Conservation (phyloP, 2,888 invertebrate genomes). For the Acronicta leporina region DNA sequence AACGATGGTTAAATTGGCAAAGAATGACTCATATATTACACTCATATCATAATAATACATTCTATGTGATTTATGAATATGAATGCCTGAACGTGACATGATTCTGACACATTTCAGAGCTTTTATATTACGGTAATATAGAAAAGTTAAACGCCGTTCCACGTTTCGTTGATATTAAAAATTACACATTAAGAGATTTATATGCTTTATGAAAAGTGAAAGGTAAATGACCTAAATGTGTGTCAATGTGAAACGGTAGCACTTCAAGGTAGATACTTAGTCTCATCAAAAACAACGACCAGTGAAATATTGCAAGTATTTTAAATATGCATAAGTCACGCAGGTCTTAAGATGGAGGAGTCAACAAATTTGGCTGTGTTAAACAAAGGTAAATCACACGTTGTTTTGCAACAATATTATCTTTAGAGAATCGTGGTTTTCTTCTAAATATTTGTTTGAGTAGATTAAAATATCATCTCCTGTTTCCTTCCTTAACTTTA, state of each 20-base stretch:
- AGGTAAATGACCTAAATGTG: slow-evolving; percentile 49
- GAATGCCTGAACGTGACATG: slow-evolving; percentile 16
- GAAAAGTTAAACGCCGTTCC: slow-evolving; percentile 7
- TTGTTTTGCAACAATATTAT: slow-evolving; percentile 27
- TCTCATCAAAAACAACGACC: slow-evolving; percentile 39
- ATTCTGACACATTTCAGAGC: slow-evolving; percentile 10
- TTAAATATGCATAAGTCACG: slow-evolving; percentile 25
- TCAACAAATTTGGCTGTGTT: slow-evolving; percentile 15
- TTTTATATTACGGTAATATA: slow-evolving; percentile 22
- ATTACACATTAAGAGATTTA: slow-evolving; percentile 22
- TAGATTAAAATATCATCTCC: neutral
- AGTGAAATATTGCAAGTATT: slow-evolving; percentile 33
- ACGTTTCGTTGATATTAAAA: slow-evolving; percentile 13
- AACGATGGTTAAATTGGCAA: slow-evolving; percentile 24
- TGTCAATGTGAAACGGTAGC: slow-evolving; percentile 43
- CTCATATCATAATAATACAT: slow-evolving; percentile 41
- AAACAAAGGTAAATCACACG: slow-evolving; percentile 23
- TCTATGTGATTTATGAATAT: slow-evolving; percentile 38
- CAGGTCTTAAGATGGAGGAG: slow-evolving; percentile 8
- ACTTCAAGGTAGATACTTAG: slow-evolving; percentile 44
- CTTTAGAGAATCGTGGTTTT: slow-evolving; percentile 2
- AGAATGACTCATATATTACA: slow-evolving; percentile 35
- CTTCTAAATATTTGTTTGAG: neutral
- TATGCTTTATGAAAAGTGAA: slow-evolving; percentile 24
- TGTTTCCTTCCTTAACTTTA: neutral